Percentiles rank a stretch among this genome's conserved stretches.
phyloP scores from a whole-genome alignment of 2,113 vertebrate species.

The Electrona antarctica region DNA sequence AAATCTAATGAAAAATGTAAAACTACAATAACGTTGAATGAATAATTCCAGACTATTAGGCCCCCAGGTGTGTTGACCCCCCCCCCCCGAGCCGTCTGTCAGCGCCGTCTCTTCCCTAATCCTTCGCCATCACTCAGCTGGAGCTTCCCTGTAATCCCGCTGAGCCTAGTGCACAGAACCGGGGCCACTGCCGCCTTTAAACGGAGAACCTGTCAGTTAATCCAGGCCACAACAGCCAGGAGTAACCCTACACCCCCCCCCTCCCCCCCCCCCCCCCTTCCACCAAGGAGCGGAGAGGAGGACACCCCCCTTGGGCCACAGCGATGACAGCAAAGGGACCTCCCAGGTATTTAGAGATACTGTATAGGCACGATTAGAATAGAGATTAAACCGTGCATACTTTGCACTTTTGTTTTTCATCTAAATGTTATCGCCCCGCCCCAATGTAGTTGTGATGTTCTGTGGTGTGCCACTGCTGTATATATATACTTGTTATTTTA shows the following conservation, averaged over 20 bases:
- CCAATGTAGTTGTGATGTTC: no score
- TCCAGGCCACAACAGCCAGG: conserved; percentile 48
- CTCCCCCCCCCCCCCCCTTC: not conserved
- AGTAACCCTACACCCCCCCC: conserved; percentile 61
- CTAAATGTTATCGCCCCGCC: no score
- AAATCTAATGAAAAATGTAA: no score
- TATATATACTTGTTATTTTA: no score
- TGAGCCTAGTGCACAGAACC: conserved; percentile 39
- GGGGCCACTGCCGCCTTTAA: conserved; percentile 47
- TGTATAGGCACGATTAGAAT: not conserved
- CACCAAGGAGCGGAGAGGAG: conserved; percentile 28
- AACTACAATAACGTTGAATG: conserved; percentile 1
- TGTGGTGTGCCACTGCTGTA: no score
- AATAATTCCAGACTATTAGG: conserved; percentile 32
- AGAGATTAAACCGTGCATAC: conserved; percentile 1
- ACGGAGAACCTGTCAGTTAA: conserved; percentile 60
- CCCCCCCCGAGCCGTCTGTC: conserved; percentile 56
- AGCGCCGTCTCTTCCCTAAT: conserved; percentile 61
- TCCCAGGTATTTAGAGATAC: conserved; percentile 19
- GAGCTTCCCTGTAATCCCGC: conserved; percentile 62
- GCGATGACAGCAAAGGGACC: conserved; percentile 49
- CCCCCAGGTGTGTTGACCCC: conserved; percentile 54
- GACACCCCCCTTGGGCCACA: conserved; percentile 5
- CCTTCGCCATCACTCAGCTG: conserved; percentile 68
- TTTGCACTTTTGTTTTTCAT: conserved; percentile 14